Conservation (phyloP, 1,140 invertebrate species). For the Zeugodacus cucurbitae region DNA sequence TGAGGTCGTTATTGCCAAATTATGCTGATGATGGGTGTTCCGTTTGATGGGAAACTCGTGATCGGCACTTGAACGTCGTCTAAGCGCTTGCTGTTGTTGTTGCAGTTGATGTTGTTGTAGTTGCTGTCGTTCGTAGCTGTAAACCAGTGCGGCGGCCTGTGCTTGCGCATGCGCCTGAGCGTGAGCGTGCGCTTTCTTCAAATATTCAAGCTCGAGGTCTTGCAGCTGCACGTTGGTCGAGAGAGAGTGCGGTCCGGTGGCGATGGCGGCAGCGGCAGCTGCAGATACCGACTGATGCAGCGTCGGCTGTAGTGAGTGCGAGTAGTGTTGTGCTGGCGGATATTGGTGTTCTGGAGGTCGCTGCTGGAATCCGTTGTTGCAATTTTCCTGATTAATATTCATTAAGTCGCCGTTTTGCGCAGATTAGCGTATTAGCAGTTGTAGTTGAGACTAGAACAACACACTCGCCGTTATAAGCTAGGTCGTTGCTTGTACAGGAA, state of each 20-base stretch:
- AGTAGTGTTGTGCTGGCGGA: neutral
- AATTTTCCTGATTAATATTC: conserved; percentile 48
- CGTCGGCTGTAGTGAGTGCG: neutral
- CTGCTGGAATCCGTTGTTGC: conserved; percentile 44
- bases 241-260: neutral
- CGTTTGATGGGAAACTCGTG: conserved; percentile 13
- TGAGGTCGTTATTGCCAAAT: conserved; percentile 23
- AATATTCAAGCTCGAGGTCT: conserved; percentile 44
- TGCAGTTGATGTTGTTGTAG: conserved; percentile 47
- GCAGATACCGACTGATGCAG: conserved; percentile 27
- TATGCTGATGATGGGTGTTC: conserved; percentile 15
- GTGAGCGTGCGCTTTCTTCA: conserved; percentile 46
- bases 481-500: neutral
- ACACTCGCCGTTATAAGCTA: neutral
- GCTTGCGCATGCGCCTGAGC: conserved; percentile 42
- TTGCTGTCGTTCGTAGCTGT: conserved; percentile 48
- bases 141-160: conserved; percentile 41
- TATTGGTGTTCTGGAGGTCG: conserved; percentile 42
- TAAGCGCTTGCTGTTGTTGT: neutral
- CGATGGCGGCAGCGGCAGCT: conserved; percentile 33
- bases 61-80: neutral
- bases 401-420: conserved; percentile 43
- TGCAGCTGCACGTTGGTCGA: conserved; percentile 19
- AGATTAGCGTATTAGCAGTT: neutral
- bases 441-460: conserved; percentile 42